Conservation (phyloP, 2,797 vertebrate species). For the Vipera ursinii region DNA sequence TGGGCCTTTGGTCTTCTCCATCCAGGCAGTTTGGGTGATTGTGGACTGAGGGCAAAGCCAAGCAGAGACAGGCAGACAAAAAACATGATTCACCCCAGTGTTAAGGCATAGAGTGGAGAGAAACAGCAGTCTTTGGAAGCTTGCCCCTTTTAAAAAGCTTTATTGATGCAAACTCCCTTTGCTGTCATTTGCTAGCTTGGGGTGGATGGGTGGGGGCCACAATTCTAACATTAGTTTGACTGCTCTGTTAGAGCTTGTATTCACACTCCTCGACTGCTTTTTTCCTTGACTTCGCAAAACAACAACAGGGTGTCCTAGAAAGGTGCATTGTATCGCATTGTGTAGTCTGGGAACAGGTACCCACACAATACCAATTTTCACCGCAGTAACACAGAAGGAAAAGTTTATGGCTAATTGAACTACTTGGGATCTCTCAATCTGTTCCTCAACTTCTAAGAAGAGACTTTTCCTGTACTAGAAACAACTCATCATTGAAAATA, state of each 20-base stretch:
- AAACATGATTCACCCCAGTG: slow-evolving; percentile 33
- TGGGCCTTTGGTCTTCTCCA: not conserved
- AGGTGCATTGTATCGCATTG: slow-evolving; percentile 44
- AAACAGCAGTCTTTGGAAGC: slow-evolving; percentile 28
- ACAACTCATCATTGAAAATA: not conserved
- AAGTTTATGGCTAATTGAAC: slow-evolving; percentile 16
- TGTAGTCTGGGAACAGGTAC: slow-evolving; percentile 42
- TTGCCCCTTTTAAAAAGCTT: slow-evolving; percentile 21
- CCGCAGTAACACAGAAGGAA: slow-evolving; percentile 53
- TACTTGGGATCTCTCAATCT: slow-evolving; percentile 56
- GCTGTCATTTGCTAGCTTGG: not conserved
- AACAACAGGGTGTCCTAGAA: slow-evolving; percentile 25
- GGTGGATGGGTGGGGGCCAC: not conserved
- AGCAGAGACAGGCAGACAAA: slow-evolving; percentile 18
- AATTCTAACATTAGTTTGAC: slow-evolving; percentile 44
- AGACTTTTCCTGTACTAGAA: not conserved
- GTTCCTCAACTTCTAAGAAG: slow-evolving; percentile 41
- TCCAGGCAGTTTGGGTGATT: not conserved
- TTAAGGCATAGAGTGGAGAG: slow-evolving; percentile 19
- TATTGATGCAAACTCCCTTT: slow-evolving; percentile 35
- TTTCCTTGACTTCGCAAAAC: slow-evolving; percentile 11
- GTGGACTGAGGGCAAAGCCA: slow-evolving; percentile 3
- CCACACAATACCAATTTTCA: slow-evolving; percentile 55
- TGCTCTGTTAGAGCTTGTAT: slow-evolving; percentile 32
- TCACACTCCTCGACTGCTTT: not conserved